These are phyloP conservation scores for Choreutis nemorana DNA, from an alignment of 2,888 invertebrate genomes.

Conservation along the genomic window DNA sequence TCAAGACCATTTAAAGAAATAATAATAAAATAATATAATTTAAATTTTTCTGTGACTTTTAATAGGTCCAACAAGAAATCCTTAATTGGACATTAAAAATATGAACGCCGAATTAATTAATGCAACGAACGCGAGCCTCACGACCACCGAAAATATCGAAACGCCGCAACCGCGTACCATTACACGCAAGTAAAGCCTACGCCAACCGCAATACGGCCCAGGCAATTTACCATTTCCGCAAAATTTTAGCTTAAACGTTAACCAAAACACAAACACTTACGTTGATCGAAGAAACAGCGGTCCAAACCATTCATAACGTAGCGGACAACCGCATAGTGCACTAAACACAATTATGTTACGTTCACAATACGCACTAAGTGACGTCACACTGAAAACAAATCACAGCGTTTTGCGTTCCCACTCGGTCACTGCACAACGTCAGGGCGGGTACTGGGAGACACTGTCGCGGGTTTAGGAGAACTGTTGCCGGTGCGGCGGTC, in stretches of 20 bases:
- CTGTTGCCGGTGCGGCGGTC: constrained; percentile 52
- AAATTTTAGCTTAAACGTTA: constrained; percentile 21
- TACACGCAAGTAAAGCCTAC: constrained; percentile 35
- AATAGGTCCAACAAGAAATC: too few relatives aligned
- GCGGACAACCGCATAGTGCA: constrained; percentile 59
- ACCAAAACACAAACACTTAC: constrained; percentile 51
- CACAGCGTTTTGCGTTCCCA: constrained; percentile 53
- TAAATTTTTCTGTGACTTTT: too few relatives aligned
- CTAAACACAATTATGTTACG: constrained; percentile 49
- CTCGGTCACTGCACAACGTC: constrained; percentile 53
- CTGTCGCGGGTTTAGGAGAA: constrained; percentile 17
- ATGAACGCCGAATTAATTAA: too few relatives aligned
- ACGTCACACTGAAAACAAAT: constrained; percentile 58
- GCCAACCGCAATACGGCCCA: constrained; percentile 38
- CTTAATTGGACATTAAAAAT: too few relatives aligned
- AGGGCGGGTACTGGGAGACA: constrained; percentile 33
- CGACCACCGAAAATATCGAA: constrained; percentile 34
- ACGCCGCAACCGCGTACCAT: constrained; percentile 31
- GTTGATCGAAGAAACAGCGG: constrained; percentile 66
- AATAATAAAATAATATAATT: too few relatives aligned
- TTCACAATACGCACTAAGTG: constrained; percentile 43
- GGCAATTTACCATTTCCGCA: constrained; percentile 35
- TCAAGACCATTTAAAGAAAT: too few relatives aligned
- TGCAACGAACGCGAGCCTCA: constrained; percentile 18
- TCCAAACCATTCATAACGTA: constrained; percentile 66